Evolutionary conservation across 1,140 invertebrate genomes (phyloP).

Genomic region (Zophobas morio): DNA sequence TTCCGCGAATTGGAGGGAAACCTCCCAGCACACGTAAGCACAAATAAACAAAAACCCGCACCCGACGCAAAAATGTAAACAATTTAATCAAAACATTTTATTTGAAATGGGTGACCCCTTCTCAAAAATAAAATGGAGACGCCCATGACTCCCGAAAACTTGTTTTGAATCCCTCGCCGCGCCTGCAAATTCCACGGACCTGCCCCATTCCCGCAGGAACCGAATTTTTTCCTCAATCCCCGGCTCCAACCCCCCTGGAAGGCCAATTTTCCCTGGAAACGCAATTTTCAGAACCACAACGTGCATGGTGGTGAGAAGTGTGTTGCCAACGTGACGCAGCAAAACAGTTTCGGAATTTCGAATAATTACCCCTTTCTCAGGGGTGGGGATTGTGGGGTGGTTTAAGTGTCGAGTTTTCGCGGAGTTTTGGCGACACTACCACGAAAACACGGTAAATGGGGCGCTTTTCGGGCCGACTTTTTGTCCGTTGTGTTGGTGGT

Average conservation of each 20-base stretch:
- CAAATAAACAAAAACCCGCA: too few species aligned
- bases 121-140: slow-evolving; percentile 20
- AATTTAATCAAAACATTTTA: background rate
- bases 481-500: slow-evolving; percentile 60
- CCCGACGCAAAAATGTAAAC: too few species aligned
- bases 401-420: background rate
- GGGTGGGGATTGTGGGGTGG: background rate
- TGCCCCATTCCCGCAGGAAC: background rate
- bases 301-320: background rate
- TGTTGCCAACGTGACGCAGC: background rate
- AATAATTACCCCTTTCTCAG: background rate
- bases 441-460: background rate
- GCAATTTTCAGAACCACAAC: background rate
- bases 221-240: too few species aligned
- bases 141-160: slow-evolving; percentile 6
- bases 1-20: too few species aligned
- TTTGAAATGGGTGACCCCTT: slow-evolving; percentile 3
- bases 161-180: background rate
- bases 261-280: background rate
- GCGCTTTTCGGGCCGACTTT: background rate
- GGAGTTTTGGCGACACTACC: background rate
- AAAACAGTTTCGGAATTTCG: background rate
- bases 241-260: too few species aligned
- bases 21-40: too few species aligned
- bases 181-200: background rate